A percentile compares a stretch with the other conserved stretches of the same genome.
Conservation (phyloP, 2,797 vertebrate species). For the Borostomias antarcticus region DNA sequence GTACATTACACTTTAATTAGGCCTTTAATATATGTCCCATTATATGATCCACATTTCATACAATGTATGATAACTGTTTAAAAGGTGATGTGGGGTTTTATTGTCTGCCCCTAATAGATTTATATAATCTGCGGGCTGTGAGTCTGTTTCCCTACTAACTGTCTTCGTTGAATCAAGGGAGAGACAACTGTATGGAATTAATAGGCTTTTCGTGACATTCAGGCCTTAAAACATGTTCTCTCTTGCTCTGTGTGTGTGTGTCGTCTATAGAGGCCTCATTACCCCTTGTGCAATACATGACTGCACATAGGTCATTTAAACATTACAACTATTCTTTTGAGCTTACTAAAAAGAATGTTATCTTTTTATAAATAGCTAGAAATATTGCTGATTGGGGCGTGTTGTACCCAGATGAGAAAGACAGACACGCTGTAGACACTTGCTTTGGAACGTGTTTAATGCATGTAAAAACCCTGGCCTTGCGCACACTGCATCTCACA, state of each 20-base stretch:
- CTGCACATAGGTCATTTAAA: no score
- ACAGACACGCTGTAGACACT: not conserved
- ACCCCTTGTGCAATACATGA: no score
- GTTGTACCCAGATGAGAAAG: not conserved
- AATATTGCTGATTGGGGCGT: no score
- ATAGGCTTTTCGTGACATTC: conserved; percentile 12
- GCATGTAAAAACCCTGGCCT: conserved; percentile 46
- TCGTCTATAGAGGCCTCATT: no score
- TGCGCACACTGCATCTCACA: conserved; percentile 39
- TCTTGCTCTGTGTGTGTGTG: no score
- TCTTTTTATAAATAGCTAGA: no score
- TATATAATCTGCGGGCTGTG: conserved; percentile 50
- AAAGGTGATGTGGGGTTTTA: conserved; percentile 67
- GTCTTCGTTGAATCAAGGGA: not conserved
- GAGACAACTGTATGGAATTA: conserved; percentile 29
- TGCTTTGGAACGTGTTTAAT: conserved; percentile 27
- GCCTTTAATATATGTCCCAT: conserved; percentile 64
- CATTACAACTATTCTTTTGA: no score
- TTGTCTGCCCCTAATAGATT: conserved; percentile 66
- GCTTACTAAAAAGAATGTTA: no score
- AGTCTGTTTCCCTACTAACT: not conserved
- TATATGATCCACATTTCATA: conserved; percentile 65
- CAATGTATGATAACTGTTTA: conserved; percentile 66
- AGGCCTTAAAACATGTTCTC: no score
- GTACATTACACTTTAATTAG: conserved; percentile 73